Conservation (phyloP, 1,140 invertebrate species). For the Aphidius gifuensis region DNA sequence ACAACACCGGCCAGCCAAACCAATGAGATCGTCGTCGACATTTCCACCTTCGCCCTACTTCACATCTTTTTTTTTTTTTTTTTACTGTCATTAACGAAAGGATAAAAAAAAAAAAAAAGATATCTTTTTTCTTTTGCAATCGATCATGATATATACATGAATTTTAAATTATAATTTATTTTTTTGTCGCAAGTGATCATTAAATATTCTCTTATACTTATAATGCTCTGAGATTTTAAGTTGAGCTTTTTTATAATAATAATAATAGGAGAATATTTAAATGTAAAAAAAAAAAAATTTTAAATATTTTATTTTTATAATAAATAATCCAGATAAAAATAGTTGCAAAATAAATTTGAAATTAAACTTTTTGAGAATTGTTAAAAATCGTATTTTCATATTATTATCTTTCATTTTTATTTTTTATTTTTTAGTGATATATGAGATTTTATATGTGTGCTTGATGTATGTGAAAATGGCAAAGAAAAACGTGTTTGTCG, state of each 20-base stretch:
- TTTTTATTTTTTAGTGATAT: too few species aligned
- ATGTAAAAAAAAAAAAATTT: too few species aligned
- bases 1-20: not conserved
- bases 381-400: too few species aligned
- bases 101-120: conserved; percentile 5
- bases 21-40: conserved; percentile 12
- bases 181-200: conserved; percentile 6
- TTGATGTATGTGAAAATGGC: too few species aligned
- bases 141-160: not conserved
- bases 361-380: too few species aligned
- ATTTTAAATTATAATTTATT: not conserved
- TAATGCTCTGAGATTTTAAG: conserved; percentile 4
- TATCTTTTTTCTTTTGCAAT: not conserved
- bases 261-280: too few species aligned
- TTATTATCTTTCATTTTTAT: too few species aligned
- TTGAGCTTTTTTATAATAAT: too few species aligned
- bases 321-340: too few species aligned
- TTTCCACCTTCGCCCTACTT: not conserved
- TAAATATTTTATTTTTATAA: too few species aligned
- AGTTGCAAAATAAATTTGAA: too few species aligned
- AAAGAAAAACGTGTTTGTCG: conserved; percentile 9
- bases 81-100: conserved; percentile 17
- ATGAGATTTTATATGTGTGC: too few species aligned
- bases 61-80: conserved; percentile 10
- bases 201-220: conserved; percentile 15